A percentile compares a stretch with the other conserved stretches of the same genome.
These are phyloP conservation scores for Circaetus cinerascens DNA, from an alignment of 2,113 vertebrate species.

Conservation along the genomic window DNA sequence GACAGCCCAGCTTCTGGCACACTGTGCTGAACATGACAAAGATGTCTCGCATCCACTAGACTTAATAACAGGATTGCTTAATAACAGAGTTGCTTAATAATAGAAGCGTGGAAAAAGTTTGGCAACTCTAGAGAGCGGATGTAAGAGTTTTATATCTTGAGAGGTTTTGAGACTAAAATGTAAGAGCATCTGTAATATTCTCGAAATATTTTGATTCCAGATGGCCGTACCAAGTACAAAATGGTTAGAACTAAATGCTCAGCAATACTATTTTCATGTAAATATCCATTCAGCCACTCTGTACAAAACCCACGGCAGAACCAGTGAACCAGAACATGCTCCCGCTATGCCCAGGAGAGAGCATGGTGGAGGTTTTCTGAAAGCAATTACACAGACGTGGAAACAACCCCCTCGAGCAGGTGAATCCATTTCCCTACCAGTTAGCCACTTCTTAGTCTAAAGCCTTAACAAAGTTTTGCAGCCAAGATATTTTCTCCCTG, in stretches of 20 bases:
- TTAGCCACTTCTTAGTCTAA: neutral
- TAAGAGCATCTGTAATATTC: constrained; percentile 40
- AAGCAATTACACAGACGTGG: neutral
- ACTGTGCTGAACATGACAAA: neutral
- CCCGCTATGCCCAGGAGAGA: neutral
- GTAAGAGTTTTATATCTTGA: neutral
- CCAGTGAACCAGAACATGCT: constrained; percentile 2
- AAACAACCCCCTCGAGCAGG: neutral
- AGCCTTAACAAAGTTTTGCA: neutral
- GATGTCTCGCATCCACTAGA: neutral
- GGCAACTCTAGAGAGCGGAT: neutral
- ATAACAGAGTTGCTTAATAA: constrained; percentile 42
- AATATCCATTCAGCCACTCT: neutral
- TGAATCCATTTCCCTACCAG: neutral
- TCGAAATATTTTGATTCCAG: neutral
- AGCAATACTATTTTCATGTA: constrained; percentile 41
- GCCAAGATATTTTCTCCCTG: neutral
- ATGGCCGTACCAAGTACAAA: constrained; percentile 33
- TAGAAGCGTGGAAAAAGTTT: constrained; percentile 5
- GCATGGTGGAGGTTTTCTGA: neutral
- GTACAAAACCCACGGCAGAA: neutral
- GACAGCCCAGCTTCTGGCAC: neutral
- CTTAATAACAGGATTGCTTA: constrained; percentile 17
- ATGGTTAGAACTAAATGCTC: constrained; percentile 27
- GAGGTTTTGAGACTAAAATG: neutral